A percentile compares a stretch with the other conserved stretches of the same genome.
Conservation (phyloP, 1,140 invertebrate species). For the Dysdera silvatica region DNA sequence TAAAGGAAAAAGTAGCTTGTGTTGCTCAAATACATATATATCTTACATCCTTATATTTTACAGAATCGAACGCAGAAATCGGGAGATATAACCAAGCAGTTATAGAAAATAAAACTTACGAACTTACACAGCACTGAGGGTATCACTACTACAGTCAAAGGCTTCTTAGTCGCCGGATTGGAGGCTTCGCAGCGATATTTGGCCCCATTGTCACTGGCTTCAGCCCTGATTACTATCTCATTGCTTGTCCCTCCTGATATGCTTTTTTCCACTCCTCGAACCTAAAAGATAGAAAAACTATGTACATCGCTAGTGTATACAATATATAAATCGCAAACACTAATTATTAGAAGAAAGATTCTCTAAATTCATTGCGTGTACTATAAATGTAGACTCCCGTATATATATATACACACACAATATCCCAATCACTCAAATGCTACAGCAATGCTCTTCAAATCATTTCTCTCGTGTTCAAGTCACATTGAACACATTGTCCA, state of each 20-base stretch:
- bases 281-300: conserved; percentile 26
- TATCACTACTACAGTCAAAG: conserved; percentile 70
- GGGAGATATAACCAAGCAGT: too few relatives aligned
- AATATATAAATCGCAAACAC: too few relatives aligned
- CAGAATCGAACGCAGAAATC: too few relatives aligned
- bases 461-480: too few relatives aligned
- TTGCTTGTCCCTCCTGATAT: conserved; percentile 52
- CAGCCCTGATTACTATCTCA: conserved; percentile 72
- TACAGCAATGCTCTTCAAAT: too few relatives aligned
- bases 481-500: too few relatives aligned
- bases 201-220: conserved; percentile 84
- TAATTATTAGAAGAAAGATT: too few relatives aligned
- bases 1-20: neutral
- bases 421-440: too few relatives aligned
- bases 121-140: conserved; percentile 86
- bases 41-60: neutral
- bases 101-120: neutral
- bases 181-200: conserved; percentile 81
- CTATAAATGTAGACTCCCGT: too few relatives aligned
- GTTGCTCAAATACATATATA: neutral
- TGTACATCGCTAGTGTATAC: too few relatives aligned
- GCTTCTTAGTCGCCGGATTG: conserved; percentile 80
- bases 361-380: too few relatives aligned
- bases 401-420: too few relatives aligned
- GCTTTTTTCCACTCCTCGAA: conserved; percentile 27